A percentile compares a stretch with the other conserved stretches of the same genome.
Conservation (phyloP, 2,888 invertebrate species). For the Exephanes ischioxanthus region DNA sequence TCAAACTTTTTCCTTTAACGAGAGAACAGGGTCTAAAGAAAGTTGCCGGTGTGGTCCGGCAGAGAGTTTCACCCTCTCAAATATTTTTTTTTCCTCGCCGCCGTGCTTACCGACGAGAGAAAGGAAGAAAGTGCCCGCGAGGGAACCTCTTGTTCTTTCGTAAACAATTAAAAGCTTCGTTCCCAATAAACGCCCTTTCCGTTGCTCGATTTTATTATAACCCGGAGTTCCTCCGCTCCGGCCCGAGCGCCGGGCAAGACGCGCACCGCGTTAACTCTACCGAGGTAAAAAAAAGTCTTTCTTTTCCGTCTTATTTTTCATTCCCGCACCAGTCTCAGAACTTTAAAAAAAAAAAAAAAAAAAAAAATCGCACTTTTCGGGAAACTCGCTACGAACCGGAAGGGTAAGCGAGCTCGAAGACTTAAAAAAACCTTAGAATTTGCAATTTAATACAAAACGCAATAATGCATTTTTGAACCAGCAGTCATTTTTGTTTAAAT, state of each 20-base stretch:
- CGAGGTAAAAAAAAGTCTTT: constrained; percentile 25
- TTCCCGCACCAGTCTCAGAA: constrained; percentile 12
- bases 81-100: constrained; percentile 45
- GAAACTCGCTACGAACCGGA: background rate
- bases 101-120: background rate
- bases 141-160: constrained; percentile 58
- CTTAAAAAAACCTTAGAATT: background rate
- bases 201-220: constrained; percentile 59
- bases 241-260: constrained; percentile 48
- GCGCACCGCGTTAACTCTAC: constrained; percentile 52
- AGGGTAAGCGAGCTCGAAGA: background rate
- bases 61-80: constrained; percentile 46
- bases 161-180: constrained; percentile 68
- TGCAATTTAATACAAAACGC: background rate
- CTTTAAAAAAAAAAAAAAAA: background rate
- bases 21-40: constrained; percentile 38
- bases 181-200: constrained; percentile 68
- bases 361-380: constrained; percentile 13
- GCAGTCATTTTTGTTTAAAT: background rate
- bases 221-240: constrained; percentile 42
- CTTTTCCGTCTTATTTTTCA: constrained; percentile 25
- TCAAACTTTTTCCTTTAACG: constrained; percentile 64
- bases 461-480: background rate
- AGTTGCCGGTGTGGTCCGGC: constrained; percentile 27
- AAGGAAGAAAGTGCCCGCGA: constrained; percentile 35